A percentile compares a stretch with the other conserved stretches of the same genome.
phyloP scores from a whole-genome alignment of 2,113 vertebrate species.

The Todiramphus chloris region DNA sequence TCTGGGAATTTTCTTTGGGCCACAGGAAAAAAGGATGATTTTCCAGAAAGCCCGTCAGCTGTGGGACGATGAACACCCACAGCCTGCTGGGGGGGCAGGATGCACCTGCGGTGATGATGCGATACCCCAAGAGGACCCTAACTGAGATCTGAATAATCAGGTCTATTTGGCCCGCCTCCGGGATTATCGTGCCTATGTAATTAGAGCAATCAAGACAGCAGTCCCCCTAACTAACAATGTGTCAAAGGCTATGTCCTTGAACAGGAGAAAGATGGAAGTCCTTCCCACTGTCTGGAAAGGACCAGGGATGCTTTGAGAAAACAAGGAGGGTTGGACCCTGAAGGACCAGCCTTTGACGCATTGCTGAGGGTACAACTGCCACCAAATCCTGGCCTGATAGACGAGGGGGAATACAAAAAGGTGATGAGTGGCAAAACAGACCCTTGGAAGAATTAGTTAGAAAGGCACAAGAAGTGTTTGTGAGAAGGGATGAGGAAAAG shows the following conservation, averaged over 20 bases:
- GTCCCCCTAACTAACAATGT: no score
- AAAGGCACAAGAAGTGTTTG: no score
- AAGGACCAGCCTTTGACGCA: background rate
- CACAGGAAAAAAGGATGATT: background rate
- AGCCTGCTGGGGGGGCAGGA: background rate
- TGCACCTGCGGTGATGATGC: background rate
- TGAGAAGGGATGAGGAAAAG: no score
- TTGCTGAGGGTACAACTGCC: background rate
- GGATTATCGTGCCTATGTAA: background rate
- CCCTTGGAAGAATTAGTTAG: no score
- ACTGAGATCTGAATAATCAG: background rate
- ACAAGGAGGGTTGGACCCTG: background rate
- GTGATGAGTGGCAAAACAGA: no score
- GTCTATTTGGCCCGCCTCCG: background rate
- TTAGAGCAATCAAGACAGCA: no score
- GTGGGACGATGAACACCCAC: background rate
- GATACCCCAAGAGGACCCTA: background rate
- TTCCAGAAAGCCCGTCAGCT: background rate
- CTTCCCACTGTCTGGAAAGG: background rate
- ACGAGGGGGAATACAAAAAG: no score
- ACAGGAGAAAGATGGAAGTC: no score
- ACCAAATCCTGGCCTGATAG: no score
- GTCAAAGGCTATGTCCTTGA: no score
- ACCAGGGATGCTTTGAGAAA: background rate
- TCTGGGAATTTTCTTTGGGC: background rate